Evolutionary conservation across 64 coral and sea anemone genomes (phyloP), one percentile per base, ranked within the genome.

Genomic region (Stichodactyla helianthus): DNA sequence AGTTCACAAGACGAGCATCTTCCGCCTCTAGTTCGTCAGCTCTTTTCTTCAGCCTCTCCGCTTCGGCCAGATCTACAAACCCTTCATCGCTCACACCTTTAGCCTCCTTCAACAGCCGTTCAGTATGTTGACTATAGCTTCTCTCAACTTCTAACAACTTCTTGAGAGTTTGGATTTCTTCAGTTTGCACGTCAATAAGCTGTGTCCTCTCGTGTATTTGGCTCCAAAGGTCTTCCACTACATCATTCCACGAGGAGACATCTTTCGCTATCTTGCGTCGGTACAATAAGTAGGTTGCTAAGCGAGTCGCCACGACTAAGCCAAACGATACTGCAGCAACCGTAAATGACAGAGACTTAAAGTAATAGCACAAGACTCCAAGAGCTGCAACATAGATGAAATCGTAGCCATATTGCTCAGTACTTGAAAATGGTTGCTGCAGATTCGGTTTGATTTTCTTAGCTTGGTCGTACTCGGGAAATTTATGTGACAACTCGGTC

Each of bases 111-210:
- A 84, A 11, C 17, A 84, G 55, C 18, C 57, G 63, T 70, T 87
- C 84, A 0, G 79, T 55, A 20, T 76, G 65, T 52, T 55, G 52
- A 62, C 54, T 92, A 13, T 83, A 92, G 44, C 79, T 88, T 88
- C 86, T 59, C 71, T 92, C 91, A 1, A 92, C 85, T 52, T 65
- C 86, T 55, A 92, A 79, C 68, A 92, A 52, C 20, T 84, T 88
- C 59, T 92, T 92, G 3, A 92, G 74, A 62, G 91, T 88, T 65
- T 88, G 86, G 27, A 92, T 68, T 84, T 92, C 91, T 51, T 92
- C 86, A 27, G 44, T 88, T 68, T 88, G 74, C 10, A 74, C 52
- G 25, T 92, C 91, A 52, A 86, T 88, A 19, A 88, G 91, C 44
- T 84, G 79, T 50, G 27, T 88, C 77, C 80, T 82, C 70, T 88